Base-by-base conservation (phyloP, 1,140 invertebrate genomes). In the Antheraea pernyi region DNA sequence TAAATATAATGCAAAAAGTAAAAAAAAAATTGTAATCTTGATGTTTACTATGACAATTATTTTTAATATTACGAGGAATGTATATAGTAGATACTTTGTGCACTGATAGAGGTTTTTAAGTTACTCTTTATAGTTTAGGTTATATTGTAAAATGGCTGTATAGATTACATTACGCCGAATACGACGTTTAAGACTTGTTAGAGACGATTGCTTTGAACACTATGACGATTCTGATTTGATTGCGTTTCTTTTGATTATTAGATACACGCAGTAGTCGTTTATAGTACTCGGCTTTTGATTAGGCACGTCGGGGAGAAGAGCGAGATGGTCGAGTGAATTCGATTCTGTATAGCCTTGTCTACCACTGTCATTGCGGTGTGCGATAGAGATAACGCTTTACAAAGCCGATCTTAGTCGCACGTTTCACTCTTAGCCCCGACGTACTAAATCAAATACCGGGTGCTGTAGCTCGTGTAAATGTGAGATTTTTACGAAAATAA, bases 71-170 rank as follows among this genome's bases (percentile, higher is more conserved):
- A 84, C 75, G 84, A 75, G 22, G 4, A 70, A 67, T 89, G 86
- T 91, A 91, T 71, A 88, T 91, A 89, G 73, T 82, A 88, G 77
- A 60, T 84, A 86, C 78, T 87, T 80, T 80, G 77, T 86, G 87
- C 87, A 91, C 87, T 91, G 86, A 89, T 88, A 84, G 80, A 85
- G 74, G 72, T 77, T 75, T 83, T 86, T 89, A 89, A 88, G 86
- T 88, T 89, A 85, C 72, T 80, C 19, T 59, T 59, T 67, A 67
- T 16, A 53, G 13, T 16, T 13, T 53, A 53, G 46, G 46, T 53
- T 53, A 59, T 59, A 19, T 67, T 67, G 37, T 78, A 80, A 83
- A 81, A 88, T 86, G 85, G 86, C 87, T 89, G 87, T 91, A 85
- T 85, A 68, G 71, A 77, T 81, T 68, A 77, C 81, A 67, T 82